Percentiles rank a stretch among this genome's conserved stretches.
phyloP scores from a whole-genome alignment of 2,888 invertebrate species.

The Didymodactylos carnosus region DNA sequence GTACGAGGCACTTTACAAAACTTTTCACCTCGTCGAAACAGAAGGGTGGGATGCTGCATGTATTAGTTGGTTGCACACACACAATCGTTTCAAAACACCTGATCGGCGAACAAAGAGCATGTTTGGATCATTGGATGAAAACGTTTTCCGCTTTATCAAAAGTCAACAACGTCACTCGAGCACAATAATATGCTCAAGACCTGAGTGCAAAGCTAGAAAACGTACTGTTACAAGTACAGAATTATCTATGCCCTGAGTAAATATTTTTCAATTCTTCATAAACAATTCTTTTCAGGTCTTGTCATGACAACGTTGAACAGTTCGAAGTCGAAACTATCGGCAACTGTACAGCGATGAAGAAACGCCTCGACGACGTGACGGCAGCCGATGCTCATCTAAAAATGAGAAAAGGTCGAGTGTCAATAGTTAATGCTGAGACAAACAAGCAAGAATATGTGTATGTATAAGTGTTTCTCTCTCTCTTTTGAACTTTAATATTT shows the following conservation, averaged over 20 bases:
- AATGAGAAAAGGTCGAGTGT: no score
- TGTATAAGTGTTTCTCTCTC: no score
- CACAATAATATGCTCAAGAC: not conserved
- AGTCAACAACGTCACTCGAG: not conserved
- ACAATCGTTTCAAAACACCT: not conserved
- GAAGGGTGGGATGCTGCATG: not conserved
- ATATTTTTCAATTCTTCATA: not conserved
- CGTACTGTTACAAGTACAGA: not conserved
- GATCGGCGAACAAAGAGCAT: not conserved
- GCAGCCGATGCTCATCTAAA: not conserved
- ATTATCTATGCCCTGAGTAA: not conserved
- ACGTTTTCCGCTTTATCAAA: not conserved
- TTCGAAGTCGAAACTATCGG: not conserved
- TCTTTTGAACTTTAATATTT: no score
- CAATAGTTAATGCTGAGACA: no score
- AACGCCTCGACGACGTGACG: not conserved
- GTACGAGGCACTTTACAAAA: not conserved
- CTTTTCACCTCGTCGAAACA: not conserved
- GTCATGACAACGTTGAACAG: not conserved
- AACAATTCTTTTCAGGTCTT: not conserved
- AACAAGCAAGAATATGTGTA: no score
- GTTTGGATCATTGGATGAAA: not conserved
- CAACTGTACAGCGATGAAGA: not conserved
- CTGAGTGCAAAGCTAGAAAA: not conserved
- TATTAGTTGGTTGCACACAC: not conserved